These are phyloP conservation scores for Junonia oenone DNA, from an alignment of 2,888 invertebrate genomes.

Conservation along the genomic window DNA sequence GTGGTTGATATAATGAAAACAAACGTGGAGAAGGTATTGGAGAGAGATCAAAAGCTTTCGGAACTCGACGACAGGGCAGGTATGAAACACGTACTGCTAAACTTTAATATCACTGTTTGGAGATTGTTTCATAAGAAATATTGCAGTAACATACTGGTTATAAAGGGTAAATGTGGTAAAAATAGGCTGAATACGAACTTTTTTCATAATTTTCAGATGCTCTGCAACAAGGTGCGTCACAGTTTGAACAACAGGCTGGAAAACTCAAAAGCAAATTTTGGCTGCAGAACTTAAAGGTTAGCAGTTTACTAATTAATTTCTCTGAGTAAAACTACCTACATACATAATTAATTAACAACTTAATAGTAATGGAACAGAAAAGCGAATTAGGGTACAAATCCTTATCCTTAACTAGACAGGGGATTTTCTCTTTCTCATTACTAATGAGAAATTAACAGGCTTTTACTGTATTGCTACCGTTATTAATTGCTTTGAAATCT, in stretches of 20 bases:
- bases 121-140: background rate
- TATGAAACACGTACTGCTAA: constrained; percentile 28
- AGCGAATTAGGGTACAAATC: background rate
- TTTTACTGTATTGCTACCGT: background rate
- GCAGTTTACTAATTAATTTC: background rate
- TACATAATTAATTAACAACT: background rate
- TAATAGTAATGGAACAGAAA: background rate
- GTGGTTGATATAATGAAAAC: constrained; percentile 97
- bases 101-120: background rate
- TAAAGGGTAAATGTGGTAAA: background rate
- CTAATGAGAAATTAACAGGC: background rate
- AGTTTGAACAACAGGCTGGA: constrained; percentile 98
- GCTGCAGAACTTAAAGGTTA: constrained; percentile 97
- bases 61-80: constrained; percentile 96
- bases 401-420: background rate
- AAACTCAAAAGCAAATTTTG: constrained; percentile 98
- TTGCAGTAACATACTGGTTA: too few relatives aligned
- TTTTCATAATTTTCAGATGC: constrained; percentile 82
- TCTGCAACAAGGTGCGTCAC: constrained; percentile 95
- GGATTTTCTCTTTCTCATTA: background rate
- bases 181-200: background rate
- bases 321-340: background rate
- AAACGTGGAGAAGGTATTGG: constrained; percentile 97
- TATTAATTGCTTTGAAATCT: background rate
- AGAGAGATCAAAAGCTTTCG: constrained; percentile 96